Conservation (phyloP, 2,888 invertebrate species). For the Pachydiplax longipennis region DNA sequence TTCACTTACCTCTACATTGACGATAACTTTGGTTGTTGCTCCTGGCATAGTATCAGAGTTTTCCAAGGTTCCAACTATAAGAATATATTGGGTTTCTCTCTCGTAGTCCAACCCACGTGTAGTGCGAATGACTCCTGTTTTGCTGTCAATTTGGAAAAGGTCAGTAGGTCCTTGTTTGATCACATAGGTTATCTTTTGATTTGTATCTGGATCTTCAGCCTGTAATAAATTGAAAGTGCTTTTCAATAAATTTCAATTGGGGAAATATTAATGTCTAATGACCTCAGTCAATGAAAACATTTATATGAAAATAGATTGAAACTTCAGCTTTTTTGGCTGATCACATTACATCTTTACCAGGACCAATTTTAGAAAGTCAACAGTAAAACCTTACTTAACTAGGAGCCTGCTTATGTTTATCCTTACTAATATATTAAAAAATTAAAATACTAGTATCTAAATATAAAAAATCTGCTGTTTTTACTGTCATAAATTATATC, state of each 20-base stretch:
- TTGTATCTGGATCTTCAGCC: slow-evolving; percentile 84
- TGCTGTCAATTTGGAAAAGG: slow-evolving; percentile 82
- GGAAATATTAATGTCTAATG: no score
- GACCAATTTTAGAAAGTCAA: no score
- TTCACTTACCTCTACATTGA: slow-evolving; percentile 70
- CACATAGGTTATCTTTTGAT: slow-evolving; percentile 81
- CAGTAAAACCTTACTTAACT: no score
- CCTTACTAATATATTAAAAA: no score
- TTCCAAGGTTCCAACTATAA: slow-evolving; percentile 84
- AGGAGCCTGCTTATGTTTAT: no score
- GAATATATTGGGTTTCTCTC: slow-evolving; percentile 72
- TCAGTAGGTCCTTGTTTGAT: slow-evolving; percentile 83
- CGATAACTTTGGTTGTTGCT: slow-evolving; percentile 76
- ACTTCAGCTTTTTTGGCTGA: no score
- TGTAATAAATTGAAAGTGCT: slow-evolving; percentile 57
- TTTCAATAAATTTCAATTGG: not conserved
- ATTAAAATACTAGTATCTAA: no score
- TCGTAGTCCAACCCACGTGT: slow-evolving; percentile 81
- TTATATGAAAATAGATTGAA: no score
- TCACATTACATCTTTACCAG: no score
- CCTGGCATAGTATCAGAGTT: slow-evolving; percentile 74
- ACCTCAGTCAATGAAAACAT: no score
- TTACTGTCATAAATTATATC: no score
- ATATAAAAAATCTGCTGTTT: no score
- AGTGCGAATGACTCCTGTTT: slow-evolving; percentile 80